These are phyloP conservation scores for Stenotaenia linearis DNA, from an alignment of 2,888 invertebrate species.

Conservation along the genomic window DNA sequence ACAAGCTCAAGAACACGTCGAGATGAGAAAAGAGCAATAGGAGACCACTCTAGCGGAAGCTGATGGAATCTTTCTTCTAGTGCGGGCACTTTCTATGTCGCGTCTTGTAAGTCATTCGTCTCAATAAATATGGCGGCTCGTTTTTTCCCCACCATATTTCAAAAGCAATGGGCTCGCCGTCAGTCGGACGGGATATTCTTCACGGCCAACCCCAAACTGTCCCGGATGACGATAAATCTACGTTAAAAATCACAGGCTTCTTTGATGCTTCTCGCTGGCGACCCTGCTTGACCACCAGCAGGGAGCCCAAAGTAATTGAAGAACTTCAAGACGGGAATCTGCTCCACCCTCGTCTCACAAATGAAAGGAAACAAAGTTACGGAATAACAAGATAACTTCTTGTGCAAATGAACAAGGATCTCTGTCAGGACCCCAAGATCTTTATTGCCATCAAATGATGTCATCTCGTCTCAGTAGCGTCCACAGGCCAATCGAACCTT, in stretches of 20 bases:
- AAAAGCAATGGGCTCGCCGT: constrained; percentile 3
- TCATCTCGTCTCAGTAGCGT: background rate
- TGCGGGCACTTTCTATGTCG: background rate
- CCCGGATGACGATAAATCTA: background rate
- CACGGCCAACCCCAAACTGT: background rate
- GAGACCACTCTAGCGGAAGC: background rate
- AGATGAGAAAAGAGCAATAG: background rate
- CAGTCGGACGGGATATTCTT: background rate
- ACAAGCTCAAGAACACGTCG: background rate
- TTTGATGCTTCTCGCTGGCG: background rate
- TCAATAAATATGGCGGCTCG: constrained; percentile 29
- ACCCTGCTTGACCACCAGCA: background rate
- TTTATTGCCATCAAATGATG: background rate
- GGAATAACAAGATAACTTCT: background rate
- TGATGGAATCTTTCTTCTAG: background rate
- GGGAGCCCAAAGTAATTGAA: background rate
- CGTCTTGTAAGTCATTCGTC: constrained; percentile 21
- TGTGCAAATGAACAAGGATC: background rate
- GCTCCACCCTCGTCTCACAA: background rate
- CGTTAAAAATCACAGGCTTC: background rate
- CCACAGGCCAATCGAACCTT: background rate
- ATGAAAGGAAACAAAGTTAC: background rate
- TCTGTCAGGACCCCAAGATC: background rate
- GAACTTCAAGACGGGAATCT: background rate
- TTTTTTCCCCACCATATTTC: constrained; percentile 26